Evolutionary conservation across 2,797 vertebrate species (phyloP).

Genomic region (Meda fulgida): DNA sequence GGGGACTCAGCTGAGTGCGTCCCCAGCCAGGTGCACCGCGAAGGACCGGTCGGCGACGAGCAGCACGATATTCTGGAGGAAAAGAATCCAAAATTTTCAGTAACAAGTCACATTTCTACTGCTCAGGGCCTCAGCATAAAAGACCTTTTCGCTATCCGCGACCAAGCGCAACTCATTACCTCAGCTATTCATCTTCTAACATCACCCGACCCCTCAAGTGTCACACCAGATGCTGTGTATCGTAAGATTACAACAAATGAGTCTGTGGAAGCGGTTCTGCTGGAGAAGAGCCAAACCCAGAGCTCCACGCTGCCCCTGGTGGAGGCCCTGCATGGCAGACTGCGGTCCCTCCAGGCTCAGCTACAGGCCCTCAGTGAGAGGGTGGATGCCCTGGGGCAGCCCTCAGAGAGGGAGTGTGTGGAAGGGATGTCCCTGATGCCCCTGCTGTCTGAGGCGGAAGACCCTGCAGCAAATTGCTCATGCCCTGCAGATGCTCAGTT

Average conservation of each 20-base stretch:
- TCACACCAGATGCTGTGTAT: conserved; percentile 73
- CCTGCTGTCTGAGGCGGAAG: conserved; percentile 60
- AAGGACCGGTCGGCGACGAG: conserved; percentile 76
- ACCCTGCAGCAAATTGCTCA: conserved; percentile 46
- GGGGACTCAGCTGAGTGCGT: conserved; percentile 92
- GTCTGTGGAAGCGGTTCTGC: conserved; percentile 78
- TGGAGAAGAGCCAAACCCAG: conserved; percentile 80
- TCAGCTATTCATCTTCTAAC: conserved; percentile 92
- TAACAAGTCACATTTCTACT: conserved; percentile 54
- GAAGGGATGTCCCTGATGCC: conserved; percentile 75
- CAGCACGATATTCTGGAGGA: conserved; percentile 70
- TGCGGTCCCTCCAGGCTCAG: conserved; percentile 88
- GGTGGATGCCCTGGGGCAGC: conserved; percentile 80
- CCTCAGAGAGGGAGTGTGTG: conserved; percentile 72
- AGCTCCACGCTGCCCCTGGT: conserved; percentile 84
- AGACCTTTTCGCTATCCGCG: conserved; percentile 88
- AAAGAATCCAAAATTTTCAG: conserved; percentile 71
- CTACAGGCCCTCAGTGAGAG: conserved; percentile 86
- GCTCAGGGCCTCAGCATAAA: conserved; percentile 79
- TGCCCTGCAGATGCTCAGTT: conserved; percentile 76
- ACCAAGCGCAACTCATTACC: conserved; percentile 89
- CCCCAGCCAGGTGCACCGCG: conserved; percentile 79
- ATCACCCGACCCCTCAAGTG: conserved; percentile 87
- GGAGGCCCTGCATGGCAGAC: conserved; percentile 86
- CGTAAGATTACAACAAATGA: conserved; percentile 86